Evolutionary conservation across 2,888 invertebrate species (phyloP), one percentile per base, ranked within the genome.

Genomic region (Drosophila pegasa): DNA sequence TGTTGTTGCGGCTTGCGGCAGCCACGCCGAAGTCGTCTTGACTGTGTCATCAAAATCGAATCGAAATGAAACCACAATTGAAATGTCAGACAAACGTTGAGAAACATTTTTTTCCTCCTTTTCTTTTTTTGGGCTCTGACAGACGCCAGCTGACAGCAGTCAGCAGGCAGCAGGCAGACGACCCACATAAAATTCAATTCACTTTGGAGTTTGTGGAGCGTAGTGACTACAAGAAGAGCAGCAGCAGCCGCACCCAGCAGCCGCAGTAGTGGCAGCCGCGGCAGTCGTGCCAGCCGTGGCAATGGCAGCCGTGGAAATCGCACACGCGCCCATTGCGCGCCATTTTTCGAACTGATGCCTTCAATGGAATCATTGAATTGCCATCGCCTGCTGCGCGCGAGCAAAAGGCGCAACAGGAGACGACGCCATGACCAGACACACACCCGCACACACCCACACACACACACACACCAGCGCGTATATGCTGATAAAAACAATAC

Each of bases 31-130:
- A 54, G 51, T 62, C 65, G 82, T 80, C 82, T 82, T 80, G 75
- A 63, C 78, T 78, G 75, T 85, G 86, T 87, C 76, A 85, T 85
- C 86, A 78, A 80, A 89, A 83, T 86, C 77, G 78, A 88, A 78
- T 83, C 74, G 84, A 64, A 75, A 75, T 71, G 87, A 69, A 71
- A 87, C 87, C 89, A 74, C 87, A 86, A 88, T 87, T 88, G 81
- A 88, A 87, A 86, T 88, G 85, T 87, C 87, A 78, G 74, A 71
- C 81, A 75, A 78, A 75, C 72, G 58, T 63, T 64, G 54, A 66
- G 67, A 68, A 82, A 88, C 66, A 41, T 71, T 80, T 31, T 54
- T 50, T 50, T 29, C 7, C 27, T 14, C 18, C 29, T 35, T 48
- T 45, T 38, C 4, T 25, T 45, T 48, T 61, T 64, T 58, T 55